A percentile compares a stretch with the other conserved stretches of the same genome.
These are phyloP conservation scores for Dryomyza anilis DNA, from an alignment of 2,888 invertebrate genomes.

Conservation along the genomic window DNA sequence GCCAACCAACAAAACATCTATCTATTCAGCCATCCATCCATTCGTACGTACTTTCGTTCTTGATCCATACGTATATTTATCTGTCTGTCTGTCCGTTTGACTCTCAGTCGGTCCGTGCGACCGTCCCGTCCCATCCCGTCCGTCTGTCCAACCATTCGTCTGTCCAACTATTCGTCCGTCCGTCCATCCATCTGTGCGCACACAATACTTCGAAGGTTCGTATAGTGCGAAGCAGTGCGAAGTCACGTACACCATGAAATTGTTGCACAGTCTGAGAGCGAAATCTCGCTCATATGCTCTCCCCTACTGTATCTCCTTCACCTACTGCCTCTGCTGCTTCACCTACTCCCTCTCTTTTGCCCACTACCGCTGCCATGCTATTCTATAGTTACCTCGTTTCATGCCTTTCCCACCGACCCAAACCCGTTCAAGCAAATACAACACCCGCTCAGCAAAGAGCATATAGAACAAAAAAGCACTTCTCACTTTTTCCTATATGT, in stretches of 20 bases:
- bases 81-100: too few relatives aligned
- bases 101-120: too few relatives aligned
- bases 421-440: too few relatives aligned
- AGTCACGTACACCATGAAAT: constrained; percentile 21
- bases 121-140: too few relatives aligned
- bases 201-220: background rate
- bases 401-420: too few relatives aligned
- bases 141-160: background rate
- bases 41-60: too few relatives aligned
- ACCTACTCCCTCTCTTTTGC: background rate
- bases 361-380: background rate
- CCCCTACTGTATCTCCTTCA: background rate
- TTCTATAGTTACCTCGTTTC: too few relatives aligned
- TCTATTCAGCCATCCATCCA: too few relatives aligned
- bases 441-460: background rate
- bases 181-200: background rate
- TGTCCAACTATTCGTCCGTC: background rate
- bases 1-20: background rate
- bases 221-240: background rate
- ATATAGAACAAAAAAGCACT: background rate
- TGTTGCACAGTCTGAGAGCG: background rate
- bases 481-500: too few relatives aligned
- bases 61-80: background rate
- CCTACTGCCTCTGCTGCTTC: background rate
- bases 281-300: background rate